These are phyloP conservation scores for Fopius arisanus DNA, from an alignment of 1,140 invertebrate genomes.

Conservation along the genomic window DNA sequence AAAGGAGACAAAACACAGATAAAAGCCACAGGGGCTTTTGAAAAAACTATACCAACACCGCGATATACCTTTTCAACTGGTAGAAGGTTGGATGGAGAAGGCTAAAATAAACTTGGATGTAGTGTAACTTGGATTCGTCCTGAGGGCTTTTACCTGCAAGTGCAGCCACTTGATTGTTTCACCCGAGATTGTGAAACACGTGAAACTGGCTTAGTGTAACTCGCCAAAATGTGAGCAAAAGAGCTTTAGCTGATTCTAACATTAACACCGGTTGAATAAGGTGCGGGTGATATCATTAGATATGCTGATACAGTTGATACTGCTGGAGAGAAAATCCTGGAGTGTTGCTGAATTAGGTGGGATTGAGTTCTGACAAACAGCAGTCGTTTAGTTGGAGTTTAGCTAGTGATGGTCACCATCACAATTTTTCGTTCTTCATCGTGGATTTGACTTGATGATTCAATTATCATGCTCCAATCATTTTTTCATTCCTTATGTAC, in stretches of 20 bases:
- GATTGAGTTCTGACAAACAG: background rate
- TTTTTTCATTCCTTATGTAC: no score
- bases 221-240: constrained; percentile 8
- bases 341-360: background rate
- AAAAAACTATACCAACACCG: background rate
- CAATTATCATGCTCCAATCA: no score
- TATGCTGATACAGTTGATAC: constrained; percentile 1
- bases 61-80: constrained; percentile 37
- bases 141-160: background rate
- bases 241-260: constrained; percentile 10
- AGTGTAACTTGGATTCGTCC: background rate
- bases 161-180: constrained; percentile 54
- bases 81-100: constrained; percentile 21
- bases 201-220: constrained; percentile 50
- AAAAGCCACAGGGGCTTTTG: background rate
- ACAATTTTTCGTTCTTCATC: no score
- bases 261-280: background rate
- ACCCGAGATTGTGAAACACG: constrained; percentile 56
- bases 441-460: no score
- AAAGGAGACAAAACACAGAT: background rate
- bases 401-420: background rate
- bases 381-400: background rate
- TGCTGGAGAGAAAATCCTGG: background rate
- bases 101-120: background rate
- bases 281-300: background rate